Base-by-base conservation (phyloP, 2,113 vertebrate genomes). In the Clinocottus analis region DNA sequence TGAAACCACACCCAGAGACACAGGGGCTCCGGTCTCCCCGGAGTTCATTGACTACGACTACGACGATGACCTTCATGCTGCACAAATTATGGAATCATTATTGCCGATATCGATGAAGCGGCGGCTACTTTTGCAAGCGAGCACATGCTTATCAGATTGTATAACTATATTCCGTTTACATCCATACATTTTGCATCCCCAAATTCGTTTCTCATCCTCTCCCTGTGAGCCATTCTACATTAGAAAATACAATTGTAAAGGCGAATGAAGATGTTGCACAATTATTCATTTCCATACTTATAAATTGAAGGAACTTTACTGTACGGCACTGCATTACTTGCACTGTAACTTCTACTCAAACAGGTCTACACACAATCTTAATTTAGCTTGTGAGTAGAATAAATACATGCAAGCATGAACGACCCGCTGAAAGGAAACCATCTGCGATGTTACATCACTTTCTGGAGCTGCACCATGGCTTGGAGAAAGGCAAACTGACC, bases 1-100 rank as follows among this genome's bases (percentile, higher is more conserved):
- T 53, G 51, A 80, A 72, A 78, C 43, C 70, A 69, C 72, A 87
- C 45, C 65, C 61, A 27, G 53, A n/a, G 17, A 67, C 60, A 56
- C 60, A 43, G 27, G 29, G 43, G 11, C 17, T 16, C 21, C 43
- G 1, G 4, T 13, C 65, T 67, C 63, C 60, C 63, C 35, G 55
- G 21, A 78, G 75, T 39, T 77, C 29, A 2, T 19, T 0, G 68
- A 68, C 49, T 43, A 3, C 31, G 68, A 68, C 49, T 43, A 3
- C 31, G 61, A 1, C 14, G 11, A 14, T 41, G 80, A 85, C 31
- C 43, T 67, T 77, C 66, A 39, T 10, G 4, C 29, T 65, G 23
- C 49, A 53, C 35, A 61, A 17, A 63, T 75, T 27, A 79, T 67
- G 56, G 19, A 67, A 67, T 13, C 9, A 27, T 29, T 41, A 68